Evolutionary conservation across 2,797 vertebrate species (phyloP).

Genomic region (Brotogeris chrysoptera): DNA sequence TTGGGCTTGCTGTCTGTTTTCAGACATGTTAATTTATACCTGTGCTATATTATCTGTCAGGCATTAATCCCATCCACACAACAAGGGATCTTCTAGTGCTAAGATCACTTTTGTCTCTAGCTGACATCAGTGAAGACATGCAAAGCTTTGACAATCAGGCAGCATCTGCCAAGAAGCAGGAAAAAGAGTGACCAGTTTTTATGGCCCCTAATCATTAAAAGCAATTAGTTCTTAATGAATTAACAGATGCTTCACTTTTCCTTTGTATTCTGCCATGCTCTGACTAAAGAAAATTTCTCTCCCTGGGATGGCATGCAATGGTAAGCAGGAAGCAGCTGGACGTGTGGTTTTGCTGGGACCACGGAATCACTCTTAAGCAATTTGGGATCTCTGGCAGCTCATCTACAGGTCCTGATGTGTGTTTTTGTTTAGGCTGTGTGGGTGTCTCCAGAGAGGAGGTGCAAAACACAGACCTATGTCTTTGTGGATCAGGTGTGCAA

Average conservation of each 20-base stretch:
- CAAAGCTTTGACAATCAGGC: neutral
- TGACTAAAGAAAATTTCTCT: neutral
- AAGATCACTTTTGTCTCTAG: neutral
- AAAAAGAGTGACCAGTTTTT: neutral
- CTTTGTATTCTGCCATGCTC: neutral
- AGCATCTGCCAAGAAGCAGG: neutral
- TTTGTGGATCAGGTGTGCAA: conserved; percentile 55
- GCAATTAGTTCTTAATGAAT: neutral
- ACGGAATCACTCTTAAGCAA: fast-evolving
- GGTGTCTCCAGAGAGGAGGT: conserved; percentile 5
- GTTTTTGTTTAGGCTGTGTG: neutral
- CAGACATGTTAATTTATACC: neutral
- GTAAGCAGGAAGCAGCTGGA: neutral
- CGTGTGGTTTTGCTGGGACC: neutral
- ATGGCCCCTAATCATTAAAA: neutral
- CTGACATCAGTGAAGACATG: neutral
- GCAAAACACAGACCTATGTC: neutral
- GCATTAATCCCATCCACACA: neutral
- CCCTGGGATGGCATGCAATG: neutral
- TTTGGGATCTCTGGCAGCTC: neutral
- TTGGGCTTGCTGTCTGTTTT: neutral
- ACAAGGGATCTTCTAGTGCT: neutral
- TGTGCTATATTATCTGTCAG: neutral
- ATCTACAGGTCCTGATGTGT: neutral
- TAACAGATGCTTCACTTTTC: neutral